phyloP scores from a whole-genome alignment of 2,797 vertebrate species.

The Phalloptychus januarius region DNA sequence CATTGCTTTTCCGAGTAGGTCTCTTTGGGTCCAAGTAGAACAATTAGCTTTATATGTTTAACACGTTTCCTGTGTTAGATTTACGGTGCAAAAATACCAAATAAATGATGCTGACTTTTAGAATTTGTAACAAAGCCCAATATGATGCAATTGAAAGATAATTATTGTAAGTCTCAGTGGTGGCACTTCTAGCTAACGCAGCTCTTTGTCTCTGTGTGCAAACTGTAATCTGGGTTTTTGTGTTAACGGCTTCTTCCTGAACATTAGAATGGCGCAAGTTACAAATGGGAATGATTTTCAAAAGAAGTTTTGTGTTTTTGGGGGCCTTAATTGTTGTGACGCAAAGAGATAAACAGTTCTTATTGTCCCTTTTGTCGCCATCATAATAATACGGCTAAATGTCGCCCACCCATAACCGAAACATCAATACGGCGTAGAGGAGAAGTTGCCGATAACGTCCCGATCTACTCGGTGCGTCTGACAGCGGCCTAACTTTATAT shows the following conservation, averaged over 20 bases:
- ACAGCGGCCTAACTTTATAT: constrained; percentile 59
- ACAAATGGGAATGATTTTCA: too few species aligned
- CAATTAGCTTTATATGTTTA: background rate
- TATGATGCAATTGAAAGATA: background rate
- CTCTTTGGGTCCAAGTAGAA: background rate
- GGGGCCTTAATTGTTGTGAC: too few species aligned
- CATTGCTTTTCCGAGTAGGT: background rate
- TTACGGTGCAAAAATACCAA: background rate
- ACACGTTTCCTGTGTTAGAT: background rate
- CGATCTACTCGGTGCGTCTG: constrained; percentile 36
- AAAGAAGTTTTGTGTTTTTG: too few species aligned
- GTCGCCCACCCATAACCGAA: background rate
- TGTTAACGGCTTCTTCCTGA: background rate
- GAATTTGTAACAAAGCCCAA: background rate
- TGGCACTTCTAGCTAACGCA: too few species aligned
- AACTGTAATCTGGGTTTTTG: background rate
- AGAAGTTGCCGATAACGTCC: constrained; percentile 16
- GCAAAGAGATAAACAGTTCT: too few species aligned
- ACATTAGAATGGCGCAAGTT: too few species aligned
- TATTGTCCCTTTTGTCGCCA: too few species aligned
- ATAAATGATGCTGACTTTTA: background rate
- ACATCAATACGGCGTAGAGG: background rate
- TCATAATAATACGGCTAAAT: too few species aligned
- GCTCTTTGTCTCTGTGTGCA: background rate
- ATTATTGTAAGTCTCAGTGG: background rate